Evolutionary conservation across 35 echinoderm and acorn worm species (phyloP).

Genomic region (Apostichopus japonicus): DNA sequence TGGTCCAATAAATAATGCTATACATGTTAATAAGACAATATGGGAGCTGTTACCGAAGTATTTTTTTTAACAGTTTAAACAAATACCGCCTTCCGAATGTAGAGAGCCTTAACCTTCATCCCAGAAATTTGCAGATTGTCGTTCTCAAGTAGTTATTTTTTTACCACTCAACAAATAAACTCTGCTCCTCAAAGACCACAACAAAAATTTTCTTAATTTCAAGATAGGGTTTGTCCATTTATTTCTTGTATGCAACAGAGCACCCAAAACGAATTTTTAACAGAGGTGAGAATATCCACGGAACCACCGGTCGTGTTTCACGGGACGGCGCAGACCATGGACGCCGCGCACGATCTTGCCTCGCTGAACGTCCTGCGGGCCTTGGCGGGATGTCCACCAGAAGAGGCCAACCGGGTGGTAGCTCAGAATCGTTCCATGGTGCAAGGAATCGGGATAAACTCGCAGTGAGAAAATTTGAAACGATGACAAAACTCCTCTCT

Average conservation of each 20-base stretch:
- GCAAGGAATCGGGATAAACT: slow-evolving; percentile 10
- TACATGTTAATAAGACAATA: too few species aligned
- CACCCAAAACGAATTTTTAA: slow-evolving; percentile 75
- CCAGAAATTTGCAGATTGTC: too few species aligned
- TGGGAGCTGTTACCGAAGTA: too few species aligned
- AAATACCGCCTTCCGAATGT: too few species aligned
- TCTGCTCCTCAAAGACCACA: too few species aligned
- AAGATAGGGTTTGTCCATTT: too few species aligned
- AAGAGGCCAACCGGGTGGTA: slow-evolving; percentile 22
- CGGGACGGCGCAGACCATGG: slow-evolving; percentile 69
- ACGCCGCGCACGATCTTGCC: slow-evolving; percentile 85
- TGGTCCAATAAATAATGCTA: too few species aligned
- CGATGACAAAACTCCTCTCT: background rate
- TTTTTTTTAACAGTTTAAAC: too few species aligned
- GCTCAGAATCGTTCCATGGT: background rate
- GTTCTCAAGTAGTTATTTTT: too few species aligned
- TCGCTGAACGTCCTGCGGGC: slow-evolving; percentile 78
- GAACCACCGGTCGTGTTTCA: slow-evolving; percentile 80
- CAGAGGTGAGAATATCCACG: slow-evolving; percentile 80
- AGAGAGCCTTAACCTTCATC: too few species aligned
- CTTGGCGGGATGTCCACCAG: slow-evolving; percentile 62
- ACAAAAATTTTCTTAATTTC: too few species aligned
- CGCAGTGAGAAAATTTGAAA: background rate
- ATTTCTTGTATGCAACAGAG: slow-evolving; percentile 31
- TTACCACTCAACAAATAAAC: too few species aligned